Evolutionary conservation across 2,113 vertebrate species (phyloP), one percentile per base, ranked within the genome.

Genomic region (Circaetus gallicus): DNA sequence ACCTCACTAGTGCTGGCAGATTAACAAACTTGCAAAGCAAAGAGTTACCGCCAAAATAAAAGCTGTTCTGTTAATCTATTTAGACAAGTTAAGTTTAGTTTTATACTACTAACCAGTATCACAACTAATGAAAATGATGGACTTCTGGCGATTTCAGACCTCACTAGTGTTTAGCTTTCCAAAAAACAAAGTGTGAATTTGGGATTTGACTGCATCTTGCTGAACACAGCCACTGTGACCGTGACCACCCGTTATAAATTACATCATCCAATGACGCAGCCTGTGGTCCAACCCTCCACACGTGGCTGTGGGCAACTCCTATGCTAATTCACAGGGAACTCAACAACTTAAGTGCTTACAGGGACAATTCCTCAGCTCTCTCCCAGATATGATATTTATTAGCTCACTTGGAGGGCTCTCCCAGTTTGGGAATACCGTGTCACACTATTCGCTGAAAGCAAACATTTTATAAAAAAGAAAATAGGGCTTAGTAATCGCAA

Each of bases 211-310:
- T 25, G 0, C 9, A 56, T 25, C 82, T 69, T 40, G 22, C 40
- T 0, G n/a, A 50, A 14, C 38, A 3, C 56, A 55, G 78, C 6
- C 36, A 6, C 21, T 0, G 13, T 7, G 22, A 14, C 8, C 0
- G 1, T 5, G 31, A 5, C 9, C 2, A 9, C 32, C 43, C 38
- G 6, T 11, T 13, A 43, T 13, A 38, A 65, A 18, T 0, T 38
- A 10, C 52, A 16, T 14, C 4, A 3, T 15, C 13, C 63, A 8
- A 3, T 5, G 3, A 16, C 4, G 3, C 74, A 26, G 87, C 42
- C 61, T 13, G 2, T 1, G 38, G 24, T 5, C 56, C 70, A 26
- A 15, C 45, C 45, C 81, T 20, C 38, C 40, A 15, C 2, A 1
- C 0, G 4, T 0, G 31, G 19, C 71, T 19, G 16, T 1, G 26